Evolutionary conservation across 2,888 invertebrate species (phyloP).

Genomic region (Cetonia aurata): DNA sequence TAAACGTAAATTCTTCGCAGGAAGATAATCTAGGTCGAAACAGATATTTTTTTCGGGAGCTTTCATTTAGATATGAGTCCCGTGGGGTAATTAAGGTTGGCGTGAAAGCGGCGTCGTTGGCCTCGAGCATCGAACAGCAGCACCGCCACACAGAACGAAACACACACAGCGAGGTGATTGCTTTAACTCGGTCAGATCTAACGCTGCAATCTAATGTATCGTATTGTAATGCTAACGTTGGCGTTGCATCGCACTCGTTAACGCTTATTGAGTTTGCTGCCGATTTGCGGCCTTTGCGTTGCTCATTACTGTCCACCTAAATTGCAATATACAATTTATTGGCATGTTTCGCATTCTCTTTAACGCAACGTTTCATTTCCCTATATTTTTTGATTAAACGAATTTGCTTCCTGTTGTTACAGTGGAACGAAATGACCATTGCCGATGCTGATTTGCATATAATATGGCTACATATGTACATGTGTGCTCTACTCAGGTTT

Average conservation of each 20-base stretch:
- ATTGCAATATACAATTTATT: slow-evolving; percentile 24
- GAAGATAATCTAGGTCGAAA: slow-evolving; percentile 23
- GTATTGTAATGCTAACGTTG: slow-evolving; percentile 45
- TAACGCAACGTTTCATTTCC: not conserved
- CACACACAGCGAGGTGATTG: slow-evolving; percentile 30
- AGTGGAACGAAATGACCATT: too few relatives aligned
- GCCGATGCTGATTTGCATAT: too few relatives aligned
- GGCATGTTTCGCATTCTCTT: slow-evolving; percentile 18
- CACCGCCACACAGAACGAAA: slow-evolving; percentile 22
- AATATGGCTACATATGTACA: too few relatives aligned
- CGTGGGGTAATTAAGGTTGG: slow-evolving; percentile 31
- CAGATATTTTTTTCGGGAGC: slow-evolving; percentile 12
- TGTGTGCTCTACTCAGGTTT: too few relatives aligned
- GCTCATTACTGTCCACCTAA: slow-evolving; percentile 46
- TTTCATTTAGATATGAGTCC: slow-evolving; percentile 35
- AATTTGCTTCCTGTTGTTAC: too few relatives aligned
- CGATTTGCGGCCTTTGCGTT: slow-evolving; percentile 47
- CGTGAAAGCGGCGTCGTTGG: slow-evolving; percentile 16
- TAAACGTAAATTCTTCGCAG: slow-evolving; percentile 20
- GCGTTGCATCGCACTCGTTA: slow-evolving; percentile 49
- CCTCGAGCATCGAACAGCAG: not conserved
- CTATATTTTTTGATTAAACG: too few relatives aligned
- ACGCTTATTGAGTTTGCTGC: slow-evolving; percentile 50
- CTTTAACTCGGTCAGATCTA: slow-evolving; percentile 42
- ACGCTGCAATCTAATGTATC: slow-evolving; percentile 43